Evolutionary conservation across 2,888 invertebrate genomes (phyloP), one percentile per base, ranked within the genome.

Genomic region (Xestia xanthographa): DNA sequence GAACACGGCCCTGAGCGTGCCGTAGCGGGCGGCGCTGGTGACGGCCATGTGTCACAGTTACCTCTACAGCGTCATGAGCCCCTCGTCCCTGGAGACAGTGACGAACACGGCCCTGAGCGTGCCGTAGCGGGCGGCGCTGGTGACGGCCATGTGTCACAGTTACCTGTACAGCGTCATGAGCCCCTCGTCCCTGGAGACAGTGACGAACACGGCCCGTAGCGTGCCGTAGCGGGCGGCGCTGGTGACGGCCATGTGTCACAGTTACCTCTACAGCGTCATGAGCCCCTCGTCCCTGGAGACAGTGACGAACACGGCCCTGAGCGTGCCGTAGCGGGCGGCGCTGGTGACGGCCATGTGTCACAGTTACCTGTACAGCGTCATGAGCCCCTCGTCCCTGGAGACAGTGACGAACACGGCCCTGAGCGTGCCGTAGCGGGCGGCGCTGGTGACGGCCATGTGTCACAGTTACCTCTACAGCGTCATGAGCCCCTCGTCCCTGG

Each of bases 231-330:
- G n/a, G n/a, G n/a, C n/a, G n/a, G n/a, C n/a, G n/a, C n/a, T n/a
- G n/a, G n/a, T n/a, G n/a, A n/a, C n/a, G n/a, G n/a, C n/a, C n/a
- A n/a, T 34, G 8, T 50, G 50, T 50, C 5, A 38, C 17, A 38
- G 8, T 12, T n/a, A 94, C 95, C 95, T 97, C 92, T 98, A 99
- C 75, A 99, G 97, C 0, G 98, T 97, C 60, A 95, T 80, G 0
- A 98, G 91, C 0, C 99, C 99, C 96, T 99, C 99, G 62, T 97
- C 97, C 26, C 95, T 91, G 93, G 98, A 98, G 69, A 99, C 98
- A 90, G 97, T 97, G 11, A 92, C 92, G 92, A 98, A 98, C 43
- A 98, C 97, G 83, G 97, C 95, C 9, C 95, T n/a, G n/a, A n/a
- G n/a, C n/a, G n/a, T n/a, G n/a, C n/a, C n/a, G n/a, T n/a, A n/a